Evolutionary conservation across 2,888 invertebrate genomes (phyloP).

Genomic region (Diarsia rubi): DNA sequence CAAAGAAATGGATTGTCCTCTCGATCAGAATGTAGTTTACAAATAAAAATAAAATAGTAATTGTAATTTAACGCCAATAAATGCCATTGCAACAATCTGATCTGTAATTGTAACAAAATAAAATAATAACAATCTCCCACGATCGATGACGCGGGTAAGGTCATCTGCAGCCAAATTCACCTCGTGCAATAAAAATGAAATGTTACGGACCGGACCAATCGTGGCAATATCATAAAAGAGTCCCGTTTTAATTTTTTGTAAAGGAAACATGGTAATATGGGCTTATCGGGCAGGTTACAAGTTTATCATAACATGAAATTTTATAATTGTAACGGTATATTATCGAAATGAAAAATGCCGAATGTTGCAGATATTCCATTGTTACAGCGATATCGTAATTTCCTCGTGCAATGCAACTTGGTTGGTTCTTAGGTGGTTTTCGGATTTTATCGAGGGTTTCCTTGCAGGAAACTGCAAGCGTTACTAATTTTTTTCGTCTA

Average conservation of each 20-base stretch:
- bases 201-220: constrained; percentile 33
- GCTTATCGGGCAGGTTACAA: constrained; percentile 11
- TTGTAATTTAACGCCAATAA: constrained; percentile 5
- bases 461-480: constrained; percentile 6
- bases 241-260: constrained; percentile 38
- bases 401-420: not conserved
- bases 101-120: constrained; percentile 31
- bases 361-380: constrained; percentile 3
- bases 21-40: not conserved
- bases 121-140: constrained; percentile 28
- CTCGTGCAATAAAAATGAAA: constrained; percentile 48
- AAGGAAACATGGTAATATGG: constrained; percentile 9
- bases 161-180: constrained; percentile 36
- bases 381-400: not conserved
- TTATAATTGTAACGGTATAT: constrained; percentile 18
- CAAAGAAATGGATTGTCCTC: not conserved
- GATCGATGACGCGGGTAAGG: constrained; percentile 27
- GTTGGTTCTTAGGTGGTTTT: not conserved
- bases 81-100: constrained; percentile 8
- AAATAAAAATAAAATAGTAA: constrained; percentile 1
- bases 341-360: not conserved
- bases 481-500: not conserved
- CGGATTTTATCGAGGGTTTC: constrained; percentile 29
- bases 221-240: constrained; percentile 31
- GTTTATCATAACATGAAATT: constrained; percentile 10